Evolutionary conservation across 2,888 invertebrate species (phyloP), one percentile per base, ranked within the genome.

Genomic region (Dryococelus australis): DNA sequence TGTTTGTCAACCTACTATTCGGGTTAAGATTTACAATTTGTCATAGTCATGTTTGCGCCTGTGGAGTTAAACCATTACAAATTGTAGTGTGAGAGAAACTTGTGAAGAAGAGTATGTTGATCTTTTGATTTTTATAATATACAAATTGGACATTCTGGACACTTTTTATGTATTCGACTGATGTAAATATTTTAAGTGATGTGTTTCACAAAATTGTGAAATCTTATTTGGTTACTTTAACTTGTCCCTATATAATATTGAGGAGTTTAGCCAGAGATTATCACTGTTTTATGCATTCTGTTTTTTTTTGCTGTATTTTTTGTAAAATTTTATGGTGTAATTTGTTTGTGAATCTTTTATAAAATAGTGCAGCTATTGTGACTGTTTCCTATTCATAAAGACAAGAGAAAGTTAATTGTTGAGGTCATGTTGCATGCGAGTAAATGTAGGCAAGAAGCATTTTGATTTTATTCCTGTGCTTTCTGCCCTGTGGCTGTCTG

Each of bases 231-330:
- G 90, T 90, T 90, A 90, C 90, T 89, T 89, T 87, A 89, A 90
- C 90, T 90, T 90, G 90, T 90, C 90, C 90, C 89, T 88, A 89
- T 89, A 88, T 89, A 79, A 87, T 87, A 88, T 86, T 88, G 87
- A 85, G 47, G 88, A 87, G 80, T 86, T 65, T 65, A 65, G 65
- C 65, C 65, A 65, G 65, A 51, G 85, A 51, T 85, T 51, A 85
- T 85, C 26, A 85, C 26, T 51, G 85, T 28, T 85, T 85, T 28
- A 85, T 43, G 47, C 20, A 85, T 65, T 65, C 16, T 65, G 65
- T 20, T 65, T 24, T 12, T 65, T 16, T 65, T 24, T 65, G 10
- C n/a, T 65, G 65, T 65, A 24, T 65, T 65, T 65, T 65, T 65
- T 65, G 65, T 65, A n/a, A 65, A 35, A 83, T 28, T 83, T 27